Evolutionary conservation across 2,888 invertebrate genomes (phyloP).

Genomic region (Noctua janthe): DNA sequence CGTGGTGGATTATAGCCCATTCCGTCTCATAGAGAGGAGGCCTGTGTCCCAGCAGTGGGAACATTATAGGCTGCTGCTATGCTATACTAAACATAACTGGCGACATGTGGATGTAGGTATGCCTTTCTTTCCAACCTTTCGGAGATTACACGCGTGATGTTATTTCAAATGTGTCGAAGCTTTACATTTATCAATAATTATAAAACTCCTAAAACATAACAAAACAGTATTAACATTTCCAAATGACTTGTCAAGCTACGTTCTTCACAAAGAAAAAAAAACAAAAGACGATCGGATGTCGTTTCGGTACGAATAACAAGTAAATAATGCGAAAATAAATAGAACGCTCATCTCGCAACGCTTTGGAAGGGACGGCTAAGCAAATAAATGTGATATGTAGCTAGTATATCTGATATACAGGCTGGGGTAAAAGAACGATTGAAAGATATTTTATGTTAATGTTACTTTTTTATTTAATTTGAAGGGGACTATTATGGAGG

Average conservation of each 20-base stretch:
- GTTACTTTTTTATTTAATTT: too few species aligned
- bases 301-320: conserved; percentile 32
- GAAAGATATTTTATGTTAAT: too few species aligned
- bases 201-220: background rate
- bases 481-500: too few species aligned
- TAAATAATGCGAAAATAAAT: conserved; percentile 48
- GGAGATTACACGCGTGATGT: background rate
- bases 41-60: too few species aligned
- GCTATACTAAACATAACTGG: too few species aligned
- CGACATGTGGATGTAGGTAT: too few species aligned
- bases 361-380: conserved; percentile 29
- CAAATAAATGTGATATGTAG: conserved; percentile 44
- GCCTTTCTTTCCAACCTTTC: too few species aligned
- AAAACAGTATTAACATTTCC: conserved; percentile 21
- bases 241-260: conserved; percentile 2
- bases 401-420: conserved; percentile 25
- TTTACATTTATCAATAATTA: background rate
- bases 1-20: too few species aligned
- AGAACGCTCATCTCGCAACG: conserved; percentile 36
- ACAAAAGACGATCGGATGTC: conserved; percentile 28
- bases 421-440: background rate
- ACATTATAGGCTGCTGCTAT: too few species aligned
- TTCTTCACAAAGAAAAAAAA: conserved; percentile 16
- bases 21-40: too few species aligned
- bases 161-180: background rate